These are phyloP conservation scores for Eublepharis macularius DNA, from an alignment of 2,113 vertebrate species.

Conservation along the genomic window DNA sequence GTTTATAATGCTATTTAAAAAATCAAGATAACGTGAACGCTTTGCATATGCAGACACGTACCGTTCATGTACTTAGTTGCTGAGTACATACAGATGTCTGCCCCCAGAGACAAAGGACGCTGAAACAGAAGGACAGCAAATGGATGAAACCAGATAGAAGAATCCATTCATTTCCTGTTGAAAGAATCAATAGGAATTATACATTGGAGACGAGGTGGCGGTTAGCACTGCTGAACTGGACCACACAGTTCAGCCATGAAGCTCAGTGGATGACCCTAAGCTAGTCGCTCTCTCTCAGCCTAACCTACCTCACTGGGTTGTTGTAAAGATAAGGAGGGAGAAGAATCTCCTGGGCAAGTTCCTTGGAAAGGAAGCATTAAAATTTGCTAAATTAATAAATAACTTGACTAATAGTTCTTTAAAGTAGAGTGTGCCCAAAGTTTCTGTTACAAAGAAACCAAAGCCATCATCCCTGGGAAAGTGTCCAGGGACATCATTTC, in stretches of 20 bases:
- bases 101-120: constrained; percentile 92
- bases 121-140: constrained; percentile 56
- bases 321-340: too few species aligned
- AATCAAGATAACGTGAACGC: not conserved
- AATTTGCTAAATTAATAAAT: too few species aligned
- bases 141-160: not conserved
- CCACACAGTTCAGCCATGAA: too few species aligned
- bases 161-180: not conserved
- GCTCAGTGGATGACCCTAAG: too few species aligned
- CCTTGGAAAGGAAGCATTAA: too few species aligned
- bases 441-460: not conserved
- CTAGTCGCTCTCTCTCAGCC: too few species aligned
- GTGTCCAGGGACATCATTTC: not conserved
- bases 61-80: constrained; percentile 98
- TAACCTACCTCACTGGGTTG: too few species aligned
- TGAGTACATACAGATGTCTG: constrained; percentile 94
- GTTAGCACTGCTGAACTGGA: too few species aligned
- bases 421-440: not conserved
- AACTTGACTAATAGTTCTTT: not conserved
- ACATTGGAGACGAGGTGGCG: too few species aligned
- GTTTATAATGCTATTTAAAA: not conserved
- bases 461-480: not conserved
- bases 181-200: not conserved
- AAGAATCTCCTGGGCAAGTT: too few species aligned
- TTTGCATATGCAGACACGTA: constrained; percentile 63